Conservation (phyloP, 2,888 invertebrate species). For the Idaea biselata region DNA sequence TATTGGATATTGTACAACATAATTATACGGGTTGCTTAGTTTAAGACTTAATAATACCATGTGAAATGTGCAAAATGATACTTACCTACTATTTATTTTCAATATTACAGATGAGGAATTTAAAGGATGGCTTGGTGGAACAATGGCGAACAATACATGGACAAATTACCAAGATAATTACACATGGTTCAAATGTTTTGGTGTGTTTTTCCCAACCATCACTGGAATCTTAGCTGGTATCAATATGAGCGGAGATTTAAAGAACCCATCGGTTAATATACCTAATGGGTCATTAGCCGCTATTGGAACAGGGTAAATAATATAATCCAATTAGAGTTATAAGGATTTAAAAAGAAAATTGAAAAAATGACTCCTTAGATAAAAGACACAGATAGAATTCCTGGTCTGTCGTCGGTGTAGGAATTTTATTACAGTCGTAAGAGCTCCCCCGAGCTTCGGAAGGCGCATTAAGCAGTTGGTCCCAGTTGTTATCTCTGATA, state of each 20-base stretch:
- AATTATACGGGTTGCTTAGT: not conserved
- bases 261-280: slow-evolving; percentile 94
- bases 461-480: too few relatives aligned
- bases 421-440: too few relatives aligned
- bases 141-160: slow-evolving; percentile 90
- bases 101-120: slow-evolving; percentile 80
- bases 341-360: too few relatives aligned
- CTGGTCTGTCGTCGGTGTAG: too few relatives aligned
- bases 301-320: slow-evolving; percentile 89
- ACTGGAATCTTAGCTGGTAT: slow-evolving; percentile 98
- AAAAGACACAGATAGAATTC: too few relatives aligned
- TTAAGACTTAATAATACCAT: too few relatives aligned
- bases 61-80: too few relatives aligned
- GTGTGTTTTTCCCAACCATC: slow-evolving; percentile 98
- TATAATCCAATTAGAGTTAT: not conserved
- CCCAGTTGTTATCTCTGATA: too few relatives aligned
- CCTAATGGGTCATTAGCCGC: slow-evolving; percentile 97
- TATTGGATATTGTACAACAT: too few relatives aligned
- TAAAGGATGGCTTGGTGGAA: slow-evolving; percentile 91
- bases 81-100: slow-evolving; percentile 5
- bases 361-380: too few relatives aligned
- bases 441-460: too few relatives aligned
- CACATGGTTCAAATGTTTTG: slow-evolving; percentile 97
- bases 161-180: slow-evolving; percentile 89
- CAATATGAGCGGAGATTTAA: slow-evolving; percentile 98